Evolutionary conservation across 2,113 vertebrate species (phyloP).

Genomic region (Argyrosomus japonicus): DNA sequence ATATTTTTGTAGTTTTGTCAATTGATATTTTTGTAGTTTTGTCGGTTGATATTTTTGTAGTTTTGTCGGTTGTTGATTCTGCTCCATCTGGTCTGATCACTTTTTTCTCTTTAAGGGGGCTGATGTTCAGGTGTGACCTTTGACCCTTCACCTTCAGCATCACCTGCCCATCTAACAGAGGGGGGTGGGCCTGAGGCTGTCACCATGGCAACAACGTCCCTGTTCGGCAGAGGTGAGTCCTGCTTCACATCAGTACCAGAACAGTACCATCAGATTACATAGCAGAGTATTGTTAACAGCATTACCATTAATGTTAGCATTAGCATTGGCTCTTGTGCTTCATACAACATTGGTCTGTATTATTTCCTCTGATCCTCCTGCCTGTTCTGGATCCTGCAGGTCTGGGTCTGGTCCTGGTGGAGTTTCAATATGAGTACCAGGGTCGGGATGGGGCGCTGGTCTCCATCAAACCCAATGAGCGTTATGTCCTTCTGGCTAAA

Average conservation of each 20-base stretch:
- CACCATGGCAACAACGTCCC: slow-evolving; percentile 55
- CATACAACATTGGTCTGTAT: background rate
- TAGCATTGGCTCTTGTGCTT: background rate
- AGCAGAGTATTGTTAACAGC: background rate
- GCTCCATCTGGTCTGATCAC: background rate
- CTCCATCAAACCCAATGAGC: slow-evolving; percentile 93
- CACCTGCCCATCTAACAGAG: slow-evolving; percentile 27
- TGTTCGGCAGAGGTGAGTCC: slow-evolving; percentile 55
- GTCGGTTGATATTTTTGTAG: too few relatives aligned
- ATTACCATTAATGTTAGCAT: background rate
- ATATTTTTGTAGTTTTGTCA: too few relatives aligned
- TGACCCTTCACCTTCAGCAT: slow-evolving; percentile 63
- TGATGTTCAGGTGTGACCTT: slow-evolving; percentile 48
- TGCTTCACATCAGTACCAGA: background rate
- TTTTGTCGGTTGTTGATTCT: background rate
- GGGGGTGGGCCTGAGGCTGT: slow-evolving; percentile 26
- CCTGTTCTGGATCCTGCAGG: slow-evolving; percentile 56
- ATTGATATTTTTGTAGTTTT: too few relatives aligned
- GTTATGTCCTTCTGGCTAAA: slow-evolving; percentile 90
- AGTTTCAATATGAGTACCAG: slow-evolving; percentile 91
- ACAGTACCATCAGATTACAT: too few relatives aligned
- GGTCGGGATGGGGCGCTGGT: slow-evolving; percentile 88
- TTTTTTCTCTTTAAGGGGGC: slow-evolving; percentile 43
- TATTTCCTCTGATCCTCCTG: background rate
- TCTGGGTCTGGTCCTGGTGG: slow-evolving; percentile 91